These are phyloP conservation scores for Psophia crepitans DNA, from an alignment of 2,113 vertebrate genomes.

Conservation along the genomic window DNA sequence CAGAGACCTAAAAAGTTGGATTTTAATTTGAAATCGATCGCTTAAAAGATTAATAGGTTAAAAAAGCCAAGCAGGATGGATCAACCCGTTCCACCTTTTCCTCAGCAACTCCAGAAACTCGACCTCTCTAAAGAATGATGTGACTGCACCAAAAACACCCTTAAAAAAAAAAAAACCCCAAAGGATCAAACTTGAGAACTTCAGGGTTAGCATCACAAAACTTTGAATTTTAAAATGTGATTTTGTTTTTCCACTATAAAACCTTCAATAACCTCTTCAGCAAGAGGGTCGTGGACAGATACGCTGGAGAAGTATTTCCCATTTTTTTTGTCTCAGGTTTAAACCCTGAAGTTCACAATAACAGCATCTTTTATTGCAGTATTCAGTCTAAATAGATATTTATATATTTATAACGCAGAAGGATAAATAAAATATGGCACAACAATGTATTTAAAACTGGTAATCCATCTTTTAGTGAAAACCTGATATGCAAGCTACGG, in stretches of 20 bases:
- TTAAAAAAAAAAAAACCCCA: background rate
- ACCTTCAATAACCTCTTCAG: background rate
- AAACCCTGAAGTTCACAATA: constrained; percentile 52
- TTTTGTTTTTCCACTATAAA: background rate
- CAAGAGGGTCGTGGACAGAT: background rate
- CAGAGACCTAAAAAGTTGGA: constrained; percentile 16
- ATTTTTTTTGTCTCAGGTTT: background rate
- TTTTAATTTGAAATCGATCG: background rate
- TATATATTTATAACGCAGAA: background rate
- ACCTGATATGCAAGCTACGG: background rate
- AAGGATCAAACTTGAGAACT: background rate
- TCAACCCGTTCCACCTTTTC: background rate
- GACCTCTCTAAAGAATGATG: background rate
- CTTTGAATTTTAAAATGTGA: accelerated
- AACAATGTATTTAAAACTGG: background rate
- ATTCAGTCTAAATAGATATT: background rate
- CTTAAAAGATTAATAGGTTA: background rate
- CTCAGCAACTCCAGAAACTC: background rate
- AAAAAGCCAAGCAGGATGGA: constrained; percentile 29
- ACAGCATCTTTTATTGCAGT: background rate
- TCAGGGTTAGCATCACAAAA: background rate
- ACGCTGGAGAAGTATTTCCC: background rate
- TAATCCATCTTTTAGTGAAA: background rate
- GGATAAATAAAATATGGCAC: constrained; percentile 19
- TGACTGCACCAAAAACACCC: background rate